Evolutionary conservation across 2,888 invertebrate species (phyloP), one percentile per base, ranked within the genome.

Genomic region (Hyalella azteca): DNA sequence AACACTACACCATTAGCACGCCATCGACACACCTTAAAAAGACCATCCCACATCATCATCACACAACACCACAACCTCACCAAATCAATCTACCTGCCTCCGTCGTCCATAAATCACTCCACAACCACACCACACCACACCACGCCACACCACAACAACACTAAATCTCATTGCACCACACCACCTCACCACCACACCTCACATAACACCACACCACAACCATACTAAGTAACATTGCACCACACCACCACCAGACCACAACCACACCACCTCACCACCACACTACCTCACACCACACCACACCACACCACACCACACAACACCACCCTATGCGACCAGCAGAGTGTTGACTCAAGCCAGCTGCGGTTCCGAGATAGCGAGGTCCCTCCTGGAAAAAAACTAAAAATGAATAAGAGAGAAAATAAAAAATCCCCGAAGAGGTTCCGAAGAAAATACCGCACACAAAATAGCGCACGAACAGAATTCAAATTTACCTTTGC

Each of bases 401-500:
- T n/a, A 5, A 22, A 49, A 49, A 49, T 49, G 22, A 49, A 49
- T n/a, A 22, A 19, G 49, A 22, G 3, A 49, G 22, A 49, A 49
- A n/a, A n/a, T n/a, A n/a, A n/a, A n/a, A n/a, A n/a, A n/a, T n/a
- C n/a, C n/a, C 49, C 22, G n/a, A 49, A 49, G 49, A 49, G 49
- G 49, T 49, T 49, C 49, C 49, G 49, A 49, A 49, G 49, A 49
- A 49, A 49, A 49, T 49, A 49, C 49, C 49, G 49, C 49, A 13
- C 49, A 22, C 22, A 49, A 49, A 49, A 49, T 49, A 49, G n/a
- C 49, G 49, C 49, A 22, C 49, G 19, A 49, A 49, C 49, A 49
- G 49, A 49, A 49, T 49, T 49, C 49, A 49, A 49, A 49, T 49
- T 49, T 49, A 49, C 49, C 49, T n/a, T n/a, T 49, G 49, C 49